phyloP scores from a whole-genome alignment of 1,140 invertebrate species.

The Aphidius ervi region DNA sequence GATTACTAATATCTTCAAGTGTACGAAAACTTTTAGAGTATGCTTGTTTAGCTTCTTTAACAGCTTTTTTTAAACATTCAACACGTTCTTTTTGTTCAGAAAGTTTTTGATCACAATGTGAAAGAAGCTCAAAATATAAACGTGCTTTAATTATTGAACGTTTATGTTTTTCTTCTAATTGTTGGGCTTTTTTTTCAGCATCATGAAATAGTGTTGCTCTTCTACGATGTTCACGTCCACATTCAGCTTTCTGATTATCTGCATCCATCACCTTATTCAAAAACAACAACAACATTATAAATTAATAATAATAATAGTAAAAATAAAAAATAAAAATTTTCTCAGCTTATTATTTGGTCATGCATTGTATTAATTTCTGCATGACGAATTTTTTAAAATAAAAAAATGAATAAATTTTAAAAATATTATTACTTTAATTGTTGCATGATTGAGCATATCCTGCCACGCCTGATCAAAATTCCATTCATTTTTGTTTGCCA shows the following conservation, averaged over 20 bases:
- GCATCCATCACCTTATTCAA: constrained; percentile 84
- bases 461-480: constrained; percentile 85
- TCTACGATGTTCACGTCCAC: constrained; percentile 79
- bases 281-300: not conserved
- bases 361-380: no score
- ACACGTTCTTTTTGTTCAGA: constrained; percentile 83
- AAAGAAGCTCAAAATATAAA: constrained; percentile 88
- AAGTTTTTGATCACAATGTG: constrained; percentile 79
- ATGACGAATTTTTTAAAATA: no score
- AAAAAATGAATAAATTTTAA: no score
- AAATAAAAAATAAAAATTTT: constrained; percentile 6
- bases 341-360: no score
- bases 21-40: constrained; percentile 82
- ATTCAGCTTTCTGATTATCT: constrained; percentile 81
- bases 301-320: not conserved
- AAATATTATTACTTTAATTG: constrained; percentile 63
- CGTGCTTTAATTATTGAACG: constrained; percentile 78
- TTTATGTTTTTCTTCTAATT: constrained; percentile 72
- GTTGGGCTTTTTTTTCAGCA: constrained; percentile 72
- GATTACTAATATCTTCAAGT: constrained; percentile 88
- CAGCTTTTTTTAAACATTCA: constrained; percentile 71
- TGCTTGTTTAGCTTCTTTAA: constrained; percentile 72
- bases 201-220: constrained; percentile 71
- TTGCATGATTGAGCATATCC: constrained; percentile 92
- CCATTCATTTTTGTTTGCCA: constrained; percentile 55